A percentile compares a stretch with the other conserved stretches of the same genome.
These are phyloP conservation scores for Nebria salina DNA, from an alignment of 2,888 invertebrate genomes.

Conservation along the genomic window DNA sequence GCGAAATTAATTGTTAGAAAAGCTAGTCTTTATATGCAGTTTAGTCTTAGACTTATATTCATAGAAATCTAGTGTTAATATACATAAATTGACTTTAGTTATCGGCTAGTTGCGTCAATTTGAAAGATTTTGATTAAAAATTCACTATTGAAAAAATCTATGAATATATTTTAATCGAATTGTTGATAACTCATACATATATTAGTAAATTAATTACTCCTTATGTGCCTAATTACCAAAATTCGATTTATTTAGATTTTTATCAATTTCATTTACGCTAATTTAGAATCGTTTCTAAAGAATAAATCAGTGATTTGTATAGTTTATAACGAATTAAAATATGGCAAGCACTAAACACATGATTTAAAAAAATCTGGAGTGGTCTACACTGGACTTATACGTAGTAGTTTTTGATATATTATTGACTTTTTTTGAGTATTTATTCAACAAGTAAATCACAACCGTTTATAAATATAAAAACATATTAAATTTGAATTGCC, in stretches of 20 bases:
- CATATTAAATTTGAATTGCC: neutral
- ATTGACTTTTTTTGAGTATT: constrained; percentile 6
- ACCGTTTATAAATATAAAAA: neutral
- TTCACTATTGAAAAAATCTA: too few relatives aligned
- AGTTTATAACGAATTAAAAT: neutral
- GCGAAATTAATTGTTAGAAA: constrained; percentile 11
- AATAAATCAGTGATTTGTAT: neutral
- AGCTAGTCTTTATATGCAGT: too few relatives aligned
- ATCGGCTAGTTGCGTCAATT: too few relatives aligned
- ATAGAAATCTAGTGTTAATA: too few relatives aligned
- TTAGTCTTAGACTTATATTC: too few relatives aligned
- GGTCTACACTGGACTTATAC: neutral
- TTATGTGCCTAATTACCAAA: too few relatives aligned
- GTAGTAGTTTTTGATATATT: neutral
- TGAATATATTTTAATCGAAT: too few relatives aligned
- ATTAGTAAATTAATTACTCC: too few relatives aligned
- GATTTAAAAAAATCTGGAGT: neutral
- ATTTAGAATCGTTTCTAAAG: neutral
- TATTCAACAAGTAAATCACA: neutral
- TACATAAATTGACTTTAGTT: too few relatives aligned
- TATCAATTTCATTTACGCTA: neutral
- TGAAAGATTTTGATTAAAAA: too few relatives aligned
- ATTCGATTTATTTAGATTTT: too few relatives aligned
- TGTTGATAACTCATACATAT: too few relatives aligned
- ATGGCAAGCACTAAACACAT: neutral